phyloP scores from a whole-genome alignment of 2,888 invertebrate species.

The Laothoe populi region DNA sequence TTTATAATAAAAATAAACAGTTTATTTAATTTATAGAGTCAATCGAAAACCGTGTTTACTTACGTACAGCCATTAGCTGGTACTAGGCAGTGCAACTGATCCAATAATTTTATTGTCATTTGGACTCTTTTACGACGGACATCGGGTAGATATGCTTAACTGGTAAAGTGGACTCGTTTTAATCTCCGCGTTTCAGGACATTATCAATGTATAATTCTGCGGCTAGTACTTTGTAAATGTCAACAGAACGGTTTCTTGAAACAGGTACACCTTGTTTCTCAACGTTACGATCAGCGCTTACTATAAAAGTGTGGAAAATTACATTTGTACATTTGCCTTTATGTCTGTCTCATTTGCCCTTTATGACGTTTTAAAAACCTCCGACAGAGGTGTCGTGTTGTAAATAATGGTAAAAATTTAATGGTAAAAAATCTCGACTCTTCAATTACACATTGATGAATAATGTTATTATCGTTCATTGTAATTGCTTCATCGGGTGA shows the following conservation, averaged over 20 bases:
- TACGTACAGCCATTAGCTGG: constrained; percentile 9
- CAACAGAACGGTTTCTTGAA: constrained; percentile 38
- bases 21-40: background rate
- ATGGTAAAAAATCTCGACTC: constrained; percentile 8
- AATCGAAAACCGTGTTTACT: background rate
- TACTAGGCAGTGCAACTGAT: background rate
- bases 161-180: constrained; percentile 54
- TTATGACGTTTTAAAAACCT: constrained; percentile 36
- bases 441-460: constrained; percentile 17
- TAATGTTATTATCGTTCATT: constrained; percentile 22
- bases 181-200: constrained; percentile 45
- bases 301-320: constrained; percentile 26
- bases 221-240: constrained; percentile 48
- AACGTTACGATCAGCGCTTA: background rate
- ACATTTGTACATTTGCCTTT: constrained; percentile 36
- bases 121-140: constrained; percentile 30
- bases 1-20: background rate
- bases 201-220: constrained; percentile 42
- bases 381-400: constrained; percentile 30
- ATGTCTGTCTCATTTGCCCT: constrained; percentile 36
- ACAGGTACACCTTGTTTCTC: constrained; percentile 6
- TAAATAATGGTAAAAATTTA: constrained; percentile 12
- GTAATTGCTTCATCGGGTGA: constrained; percentile 20
- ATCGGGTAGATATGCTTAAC: constrained; percentile 31
- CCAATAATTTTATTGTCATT: constrained; percentile 41